Evolutionary conservation across 1,140 invertebrate species (phyloP).

Genomic region (Ctenoplectra terminalis): DNA sequence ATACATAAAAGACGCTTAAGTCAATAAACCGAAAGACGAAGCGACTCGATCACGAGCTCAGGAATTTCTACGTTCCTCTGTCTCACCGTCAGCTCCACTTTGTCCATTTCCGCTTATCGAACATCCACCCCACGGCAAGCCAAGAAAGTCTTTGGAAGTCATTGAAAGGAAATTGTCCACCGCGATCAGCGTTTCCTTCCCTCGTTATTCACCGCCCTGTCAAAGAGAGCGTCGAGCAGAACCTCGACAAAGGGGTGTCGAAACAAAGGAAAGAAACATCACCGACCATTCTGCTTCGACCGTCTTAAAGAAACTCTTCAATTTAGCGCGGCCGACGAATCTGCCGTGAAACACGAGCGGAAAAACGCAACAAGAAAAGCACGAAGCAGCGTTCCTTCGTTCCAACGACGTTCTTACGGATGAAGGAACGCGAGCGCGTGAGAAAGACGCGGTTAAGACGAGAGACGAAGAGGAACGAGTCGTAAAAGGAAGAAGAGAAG

Average conservation of each 20-base stretch:
- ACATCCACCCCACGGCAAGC: background rate
- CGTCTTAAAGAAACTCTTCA: conserved; percentile 27
- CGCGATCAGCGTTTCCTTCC: background rate
- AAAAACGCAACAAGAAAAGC: conserved; percentile 46
- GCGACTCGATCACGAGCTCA: background rate
- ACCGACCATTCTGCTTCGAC: background rate
- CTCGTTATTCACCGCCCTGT: background rate
- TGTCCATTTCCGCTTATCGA: background rate
- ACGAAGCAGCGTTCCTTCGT: conserved; percentile 2
- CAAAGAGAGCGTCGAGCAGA: background rate
- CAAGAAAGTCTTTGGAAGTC: background rate
- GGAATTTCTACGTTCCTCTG: background rate
- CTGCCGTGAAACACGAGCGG: conserved; percentile 12
- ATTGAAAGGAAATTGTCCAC: background rate
- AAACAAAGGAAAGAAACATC: conserved; percentile 11
- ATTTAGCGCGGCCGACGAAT: conserved; percentile 46
- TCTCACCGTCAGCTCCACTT: background rate
- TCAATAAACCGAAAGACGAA: background rate
- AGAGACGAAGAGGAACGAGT: background rate
- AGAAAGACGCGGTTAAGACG: conserved; percentile 2
- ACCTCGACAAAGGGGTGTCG: background rate
- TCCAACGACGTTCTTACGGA: background rate
- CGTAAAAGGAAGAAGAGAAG: background rate
- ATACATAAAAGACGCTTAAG: no score
- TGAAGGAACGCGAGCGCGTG: conserved; percentile 1